A percentile compares a stretch with the other conserved stretches of the same genome.
phyloP scores from a whole-genome alignment of 2,797 vertebrate genomes.

The Cirrhinus mrigala region DNA sequence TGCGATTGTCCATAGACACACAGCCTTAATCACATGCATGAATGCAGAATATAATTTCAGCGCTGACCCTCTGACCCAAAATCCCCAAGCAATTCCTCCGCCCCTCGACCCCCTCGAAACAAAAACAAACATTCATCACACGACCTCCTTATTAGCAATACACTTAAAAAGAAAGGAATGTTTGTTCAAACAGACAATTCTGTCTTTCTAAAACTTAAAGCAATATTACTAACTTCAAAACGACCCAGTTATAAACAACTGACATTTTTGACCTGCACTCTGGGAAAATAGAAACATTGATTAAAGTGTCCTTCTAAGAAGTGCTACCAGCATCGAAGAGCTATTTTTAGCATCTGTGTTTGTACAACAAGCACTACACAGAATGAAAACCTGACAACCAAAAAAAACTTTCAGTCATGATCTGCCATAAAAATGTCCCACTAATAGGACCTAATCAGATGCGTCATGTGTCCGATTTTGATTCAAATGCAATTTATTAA shows the following conservation, averaged over 20 bases:
- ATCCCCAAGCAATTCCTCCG: not conserved
- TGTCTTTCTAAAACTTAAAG: slow-evolving; percentile 1
- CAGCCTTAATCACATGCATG: slow-evolving; percentile 19
- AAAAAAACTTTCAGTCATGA: not conserved
- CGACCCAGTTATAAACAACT: not conserved
- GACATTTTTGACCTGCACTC: not conserved
- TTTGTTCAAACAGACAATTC: not conserved
- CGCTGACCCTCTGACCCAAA: slow-evolving; percentile 12
- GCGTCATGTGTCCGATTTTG: slow-evolving; percentile 7
- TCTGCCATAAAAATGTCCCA: not conserved
- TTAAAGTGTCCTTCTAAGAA: slow-evolving; percentile 17
- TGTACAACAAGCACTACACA: not conserved
- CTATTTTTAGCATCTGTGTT: slow-evolving; percentile 27
- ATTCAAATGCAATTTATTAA: slow-evolving; percentile 28
- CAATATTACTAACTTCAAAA: not conserved
- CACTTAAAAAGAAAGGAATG: not conserved
- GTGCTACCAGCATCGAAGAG: not conserved
- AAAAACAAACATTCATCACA: slow-evolving; percentile 39
- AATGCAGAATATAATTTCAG: slow-evolving; percentile 30
- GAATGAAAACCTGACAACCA: not conserved
- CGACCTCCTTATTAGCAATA: not conserved
- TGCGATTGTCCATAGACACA: slow-evolving; percentile 24
- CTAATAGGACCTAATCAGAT: not conserved
- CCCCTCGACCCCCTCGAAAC: not conserved
- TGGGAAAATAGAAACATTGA: slow-evolving; percentile 14